Evolutionary conservation across 2,888 invertebrate genomes (phyloP), one percentile per base, ranked within the genome.

Genomic region (Meteorus colon): DNA sequence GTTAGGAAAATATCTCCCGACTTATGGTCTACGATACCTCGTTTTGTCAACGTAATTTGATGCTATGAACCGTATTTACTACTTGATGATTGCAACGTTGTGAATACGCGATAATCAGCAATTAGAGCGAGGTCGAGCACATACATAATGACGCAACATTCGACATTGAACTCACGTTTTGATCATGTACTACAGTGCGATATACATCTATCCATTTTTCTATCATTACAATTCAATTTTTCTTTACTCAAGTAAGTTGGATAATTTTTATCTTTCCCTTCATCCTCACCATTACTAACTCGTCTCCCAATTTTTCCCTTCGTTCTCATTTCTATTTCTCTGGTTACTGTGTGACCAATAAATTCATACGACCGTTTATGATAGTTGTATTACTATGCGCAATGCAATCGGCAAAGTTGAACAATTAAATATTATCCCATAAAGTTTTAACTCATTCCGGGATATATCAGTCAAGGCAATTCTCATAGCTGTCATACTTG

Each of bases 141-240:
- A 55, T 55, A 55, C 10, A 48, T n/a, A n/a, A 48, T 75, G 75
- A 70, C 65, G 75, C 63, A 75, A 75, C 34, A 16, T 29, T n/a
- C 51, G 75, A 75, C 75, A 70, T 69, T 70, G 75, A 75, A 75
- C 75, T 73, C 59, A 19, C 27, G 67, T 67, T 73, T 73, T 34
- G 67, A 73, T 68, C 41, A 24, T 27, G 27, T 45, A 34, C 16
- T 59, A 10, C 19, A 31, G 41, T 69, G 69, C n/a, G 27, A 59
- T 29, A 5, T 62, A 34, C 8, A 34, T 6, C 2, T 34, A 16
- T 68, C 62, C 72, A 37, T 60, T 51, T n/a, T 41, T 16, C 19
- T 60, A 27, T 45, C 66, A 37, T 60, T 34, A 34, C 34, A 41
- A 37, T 37, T 65, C 34, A 34, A 34, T 37, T 59, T 24, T 37